Percentiles rank a stretch among this genome's conserved stretches.
These are phyloP conservation scores for Parazoanthus atlanticus DNA, from an alignment of 92 coral and sea anemone species.

Conservation along the genomic window DNA sequence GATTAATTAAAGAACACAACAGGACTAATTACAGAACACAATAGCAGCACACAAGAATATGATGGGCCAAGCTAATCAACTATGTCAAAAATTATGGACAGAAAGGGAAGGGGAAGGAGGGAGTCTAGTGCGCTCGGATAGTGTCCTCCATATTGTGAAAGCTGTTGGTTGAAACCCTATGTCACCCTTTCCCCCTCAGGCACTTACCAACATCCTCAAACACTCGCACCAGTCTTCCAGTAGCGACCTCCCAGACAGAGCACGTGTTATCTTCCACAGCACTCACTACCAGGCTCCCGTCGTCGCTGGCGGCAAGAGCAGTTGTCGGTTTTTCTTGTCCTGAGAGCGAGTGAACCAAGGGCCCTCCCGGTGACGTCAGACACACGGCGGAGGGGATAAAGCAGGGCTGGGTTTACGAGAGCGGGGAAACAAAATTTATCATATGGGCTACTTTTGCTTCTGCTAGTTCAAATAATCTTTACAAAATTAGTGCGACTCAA, in stretches of 20 bases:
- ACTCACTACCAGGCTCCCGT: slow-evolving; percentile 71
- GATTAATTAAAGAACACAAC: no score
- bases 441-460: no score
- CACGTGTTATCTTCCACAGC: slow-evolving; percentile 65
- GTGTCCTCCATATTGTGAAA: no score
- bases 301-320: slow-evolving; percentile 68
- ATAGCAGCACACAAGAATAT: no score
- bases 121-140: neutral
- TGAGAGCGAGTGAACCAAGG: slow-evolving; percentile 75
- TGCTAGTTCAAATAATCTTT: no score
- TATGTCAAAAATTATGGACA: neutral
- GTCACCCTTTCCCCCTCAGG: neutral
- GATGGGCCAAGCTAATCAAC: no score
- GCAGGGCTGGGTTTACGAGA: slow-evolving; percentile 54
- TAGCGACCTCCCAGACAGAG: slow-evolving; percentile 67
- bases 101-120: neutral
- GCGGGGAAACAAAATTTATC: neutral
- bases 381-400: slow-evolving; percentile 66
- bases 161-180: neutral
- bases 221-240: slow-evolving; percentile 70
- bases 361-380: slow-evolving; percentile 84
- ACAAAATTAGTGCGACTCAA: no score
- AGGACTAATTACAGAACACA: no score
- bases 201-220: slow-evolving; percentile 65
- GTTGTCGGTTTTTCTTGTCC: slow-evolving; percentile 66